Conservation (phyloP, 2,888 invertebrate genomes). For the Adineta ricciae region DNA sequence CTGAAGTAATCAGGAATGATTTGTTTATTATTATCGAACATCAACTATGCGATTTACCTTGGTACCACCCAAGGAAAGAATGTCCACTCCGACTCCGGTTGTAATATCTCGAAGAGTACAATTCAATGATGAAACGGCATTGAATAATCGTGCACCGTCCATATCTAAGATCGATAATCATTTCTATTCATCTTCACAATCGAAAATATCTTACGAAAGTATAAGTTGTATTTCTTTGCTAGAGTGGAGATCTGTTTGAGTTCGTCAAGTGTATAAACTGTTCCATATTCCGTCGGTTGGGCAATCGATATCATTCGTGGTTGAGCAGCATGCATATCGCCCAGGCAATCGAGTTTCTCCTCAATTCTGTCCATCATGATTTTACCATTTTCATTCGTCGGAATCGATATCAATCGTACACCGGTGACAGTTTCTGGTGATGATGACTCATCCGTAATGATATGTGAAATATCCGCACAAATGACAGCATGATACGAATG, state of each 20-base stretch:
- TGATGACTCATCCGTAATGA: background rate
- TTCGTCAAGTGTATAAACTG: conserved; percentile 4
- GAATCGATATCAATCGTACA: background rate
- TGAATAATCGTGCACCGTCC: conserved; percentile 10
- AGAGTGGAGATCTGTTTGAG: background rate
- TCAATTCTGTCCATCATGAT: background rate
- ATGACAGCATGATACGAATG: background rate
- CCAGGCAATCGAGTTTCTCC: background rate
- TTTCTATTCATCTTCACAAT: background rate
- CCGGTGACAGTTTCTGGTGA: background rate
- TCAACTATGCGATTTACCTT: background rate
- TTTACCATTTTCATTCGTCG: background rate
- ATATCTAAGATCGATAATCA: background rate
- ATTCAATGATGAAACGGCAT: background rate
- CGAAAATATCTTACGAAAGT: background rate
- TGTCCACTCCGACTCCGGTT: background rate
- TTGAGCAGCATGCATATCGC: conserved; percentile 1
- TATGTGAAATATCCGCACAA: conserved; percentile 15
- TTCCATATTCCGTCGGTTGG: conserved; percentile 11
- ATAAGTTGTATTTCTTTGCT: background rate
- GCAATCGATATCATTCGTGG: background rate
- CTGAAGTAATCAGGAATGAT: background rate
- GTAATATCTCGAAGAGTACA: background rate
- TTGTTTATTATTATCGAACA: background rate
- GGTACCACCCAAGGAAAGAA: background rate